phyloP scores from a whole-genome alignment of 2,888 invertebrate genomes.

The Synanthedon myopaeformis region DNA sequence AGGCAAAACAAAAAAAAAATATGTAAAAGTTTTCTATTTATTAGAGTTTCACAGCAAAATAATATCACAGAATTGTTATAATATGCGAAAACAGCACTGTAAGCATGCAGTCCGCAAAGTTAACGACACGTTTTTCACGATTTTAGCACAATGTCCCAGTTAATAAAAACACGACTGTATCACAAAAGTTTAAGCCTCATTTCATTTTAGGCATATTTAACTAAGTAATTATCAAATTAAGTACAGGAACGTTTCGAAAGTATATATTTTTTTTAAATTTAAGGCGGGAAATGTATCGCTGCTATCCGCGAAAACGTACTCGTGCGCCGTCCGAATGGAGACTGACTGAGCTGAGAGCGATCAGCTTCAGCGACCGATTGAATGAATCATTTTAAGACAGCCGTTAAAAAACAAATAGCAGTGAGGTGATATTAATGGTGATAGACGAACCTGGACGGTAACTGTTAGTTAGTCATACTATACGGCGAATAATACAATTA shows the following conservation, averaged over 20 bases:
- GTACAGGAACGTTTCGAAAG: conserved; percentile 19
- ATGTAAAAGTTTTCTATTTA: conserved; percentile 9
- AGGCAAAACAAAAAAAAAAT: conserved; percentile 13
- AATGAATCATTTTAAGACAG: conserved; percentile 15
- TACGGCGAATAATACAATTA: no score
- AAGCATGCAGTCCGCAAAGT: conserved; percentile 37
- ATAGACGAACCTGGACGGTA: no score
- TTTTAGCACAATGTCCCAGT: conserved; percentile 31
- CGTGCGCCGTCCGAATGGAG: conserved; percentile 51
- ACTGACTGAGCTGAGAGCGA: conserved; percentile 36
- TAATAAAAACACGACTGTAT: neutral
- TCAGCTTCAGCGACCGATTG: no score
- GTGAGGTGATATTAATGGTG: conserved; percentile 50
- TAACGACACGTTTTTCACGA: conserved; percentile 35
- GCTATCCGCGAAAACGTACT: conserved; percentile 32
- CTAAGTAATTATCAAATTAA: conserved; percentile 13
- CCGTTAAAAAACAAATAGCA: conserved; percentile 59
- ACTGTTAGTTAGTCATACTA: no score
- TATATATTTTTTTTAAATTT: conserved; percentile 26
- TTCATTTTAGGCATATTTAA: conserved; percentile 63
- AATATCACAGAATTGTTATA: conserved; percentile 55
- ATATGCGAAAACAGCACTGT: conserved; percentile 31
- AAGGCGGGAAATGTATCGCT: conserved; percentile 41
- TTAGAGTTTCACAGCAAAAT: conserved; percentile 42
- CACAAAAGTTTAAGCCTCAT: conserved; percentile 16